phyloP scores from a whole-genome alignment of 2,797 vertebrate genomes.

The Neosilurus hyrtlii region DNA sequence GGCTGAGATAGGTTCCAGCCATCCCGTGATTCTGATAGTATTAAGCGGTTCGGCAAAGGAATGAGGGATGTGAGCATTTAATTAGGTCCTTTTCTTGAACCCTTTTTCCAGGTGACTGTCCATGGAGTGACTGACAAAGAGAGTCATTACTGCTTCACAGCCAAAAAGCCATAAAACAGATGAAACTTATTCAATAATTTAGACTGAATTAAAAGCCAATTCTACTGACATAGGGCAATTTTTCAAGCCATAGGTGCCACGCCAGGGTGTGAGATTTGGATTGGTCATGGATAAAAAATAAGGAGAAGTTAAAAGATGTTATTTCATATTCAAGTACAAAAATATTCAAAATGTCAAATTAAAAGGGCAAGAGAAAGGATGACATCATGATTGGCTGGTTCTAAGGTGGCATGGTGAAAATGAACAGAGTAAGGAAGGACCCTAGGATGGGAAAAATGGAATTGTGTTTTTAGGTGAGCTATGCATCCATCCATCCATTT shows the following conservation, averaged over 20 bases:
- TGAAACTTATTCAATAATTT: constrained; percentile 75
- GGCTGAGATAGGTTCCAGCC: too few relatives aligned
- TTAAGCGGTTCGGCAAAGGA: too few relatives aligned
- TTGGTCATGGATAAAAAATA: constrained; percentile 36
- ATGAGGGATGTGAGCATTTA: too few relatives aligned
- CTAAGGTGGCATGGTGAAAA: constrained; percentile 18
- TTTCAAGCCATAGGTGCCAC: constrained; percentile 60
- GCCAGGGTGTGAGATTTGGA: neutral
- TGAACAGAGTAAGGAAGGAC: neutral
- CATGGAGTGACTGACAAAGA: constrained; percentile 16
- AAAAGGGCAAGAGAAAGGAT: constrained; percentile 33
- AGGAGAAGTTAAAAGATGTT: constrained; percentile 47
- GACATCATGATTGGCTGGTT: constrained; percentile 14
- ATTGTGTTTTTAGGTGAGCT: neutral
- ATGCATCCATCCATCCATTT: too few relatives aligned
- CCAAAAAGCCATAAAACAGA: constrained; percentile 10
- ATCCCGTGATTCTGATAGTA: too few relatives aligned
- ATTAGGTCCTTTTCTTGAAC: neutral
- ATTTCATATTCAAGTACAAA: constrained; percentile 43
- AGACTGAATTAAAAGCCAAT: constrained; percentile 73
- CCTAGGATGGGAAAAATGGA: neutral
- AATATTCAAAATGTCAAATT: constrained; percentile 54
- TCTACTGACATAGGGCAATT: constrained; percentile 67
- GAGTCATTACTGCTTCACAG: constrained; percentile 23
- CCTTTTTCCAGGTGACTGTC: neutral